These are phyloP conservation scores for Elachura formosa DNA, from an alignment of 2,113 vertebrate species.

Conservation along the genomic window DNA sequence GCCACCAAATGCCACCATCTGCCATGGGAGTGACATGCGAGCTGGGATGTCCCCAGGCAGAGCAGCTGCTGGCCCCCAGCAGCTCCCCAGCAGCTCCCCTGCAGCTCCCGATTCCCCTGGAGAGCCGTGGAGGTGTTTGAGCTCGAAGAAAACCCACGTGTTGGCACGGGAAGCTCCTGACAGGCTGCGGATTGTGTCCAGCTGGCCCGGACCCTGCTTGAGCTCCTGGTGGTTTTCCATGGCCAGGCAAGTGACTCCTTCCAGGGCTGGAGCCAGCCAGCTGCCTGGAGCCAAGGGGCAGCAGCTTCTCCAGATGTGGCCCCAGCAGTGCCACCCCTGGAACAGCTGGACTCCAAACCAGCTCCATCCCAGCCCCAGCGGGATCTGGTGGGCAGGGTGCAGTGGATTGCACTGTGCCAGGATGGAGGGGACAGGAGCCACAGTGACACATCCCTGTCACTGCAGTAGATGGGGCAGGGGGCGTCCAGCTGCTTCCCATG, in stretches of 20 bases:
- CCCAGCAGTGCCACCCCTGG: accelerated
- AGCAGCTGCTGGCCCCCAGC: neutral
- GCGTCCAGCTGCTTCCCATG: neutral
- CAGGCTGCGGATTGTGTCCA: neutral
- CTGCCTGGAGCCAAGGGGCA: neutral
- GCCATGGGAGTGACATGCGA: accelerated
- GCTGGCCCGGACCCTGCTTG: neutral
- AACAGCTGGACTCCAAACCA: neutral
- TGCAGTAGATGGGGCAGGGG: accelerated
- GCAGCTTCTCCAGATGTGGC: neutral
- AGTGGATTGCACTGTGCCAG: accelerated
- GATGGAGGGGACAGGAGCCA: neutral
- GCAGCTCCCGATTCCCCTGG: accelerated
- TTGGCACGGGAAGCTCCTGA: neutral
- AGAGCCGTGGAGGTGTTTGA: neutral
- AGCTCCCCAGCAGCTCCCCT: accelerated
- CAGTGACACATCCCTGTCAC: neutral
- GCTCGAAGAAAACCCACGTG: neutral
- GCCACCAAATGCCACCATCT: neutral
- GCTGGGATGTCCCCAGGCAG: neutral
- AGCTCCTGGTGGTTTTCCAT: conserved; percentile 9
- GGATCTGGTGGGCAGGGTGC: neutral
- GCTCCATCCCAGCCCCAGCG: accelerated
- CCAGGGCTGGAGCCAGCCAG: neutral
- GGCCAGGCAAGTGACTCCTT: neutral